phyloP scores from a whole-genome alignment of 2,888 invertebrate species.

The Altica lythri region DNA sequence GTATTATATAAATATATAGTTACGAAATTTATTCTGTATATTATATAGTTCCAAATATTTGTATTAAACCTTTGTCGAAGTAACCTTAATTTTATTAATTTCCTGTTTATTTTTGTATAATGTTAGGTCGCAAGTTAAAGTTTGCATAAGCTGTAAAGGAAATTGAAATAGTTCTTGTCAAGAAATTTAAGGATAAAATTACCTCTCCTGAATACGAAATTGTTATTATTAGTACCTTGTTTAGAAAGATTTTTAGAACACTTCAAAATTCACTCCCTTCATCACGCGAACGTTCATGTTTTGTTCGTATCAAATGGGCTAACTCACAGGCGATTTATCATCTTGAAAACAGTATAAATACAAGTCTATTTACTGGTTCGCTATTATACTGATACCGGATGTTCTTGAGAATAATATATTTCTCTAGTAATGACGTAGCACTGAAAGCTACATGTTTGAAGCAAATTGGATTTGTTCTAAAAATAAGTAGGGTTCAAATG shows the following conservation, averaged over 20 bases:
- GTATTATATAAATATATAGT: no score
- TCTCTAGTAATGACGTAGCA: slow-evolving; percentile 1
- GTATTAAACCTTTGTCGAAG: neutral
- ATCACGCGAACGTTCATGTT: slow-evolving; percentile 23
- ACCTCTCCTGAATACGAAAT: slow-evolving; percentile 16
- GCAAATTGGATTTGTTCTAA: no score
- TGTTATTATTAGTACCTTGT: slow-evolving; percentile 17
- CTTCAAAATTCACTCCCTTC: slow-evolving; percentile 20
- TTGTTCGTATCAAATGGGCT: slow-evolving; percentile 11
- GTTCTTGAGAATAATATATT: slow-evolving; percentile 7
- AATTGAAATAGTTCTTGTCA: slow-evolving; percentile 14
- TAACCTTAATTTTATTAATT: slow-evolving; percentile 6
- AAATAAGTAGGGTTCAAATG: no score
- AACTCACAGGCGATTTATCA: slow-evolving; percentile 21
- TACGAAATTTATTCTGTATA: no score
- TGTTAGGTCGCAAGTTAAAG: neutral
- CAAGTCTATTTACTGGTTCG: slow-evolving; percentile 13
- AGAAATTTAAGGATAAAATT: slow-evolving; percentile 7
- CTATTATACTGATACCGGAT: slow-evolving; percentile 8
- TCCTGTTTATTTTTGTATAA: slow-evolving; percentile 10
- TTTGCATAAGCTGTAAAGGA: slow-evolving; percentile 11
- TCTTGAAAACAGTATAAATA: slow-evolving; percentile 19
- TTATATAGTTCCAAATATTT: no score
- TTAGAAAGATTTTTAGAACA: slow-evolving; percentile 19
- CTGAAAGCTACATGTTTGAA: neutral